These are phyloP conservation scores for Chlorops oryzae DNA, from an alignment of 1,140 invertebrate genomes.

Conservation along the genomic window DNA sequence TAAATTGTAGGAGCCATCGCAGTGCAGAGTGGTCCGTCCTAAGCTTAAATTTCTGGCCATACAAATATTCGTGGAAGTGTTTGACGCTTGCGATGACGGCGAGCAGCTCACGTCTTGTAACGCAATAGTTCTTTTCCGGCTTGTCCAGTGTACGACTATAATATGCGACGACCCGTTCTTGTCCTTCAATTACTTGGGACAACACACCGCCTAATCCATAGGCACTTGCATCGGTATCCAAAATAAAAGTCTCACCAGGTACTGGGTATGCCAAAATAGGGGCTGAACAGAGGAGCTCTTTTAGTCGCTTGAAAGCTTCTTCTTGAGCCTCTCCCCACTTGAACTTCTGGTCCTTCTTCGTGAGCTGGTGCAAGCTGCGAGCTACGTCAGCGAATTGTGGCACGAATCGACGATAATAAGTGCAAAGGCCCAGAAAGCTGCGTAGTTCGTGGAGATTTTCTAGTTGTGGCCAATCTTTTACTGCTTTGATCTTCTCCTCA, in stretches of 20 bases:
- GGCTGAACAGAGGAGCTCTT: background rate
- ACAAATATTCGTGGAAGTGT: constrained; percentile 21
- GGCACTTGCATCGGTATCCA: constrained; percentile 25
- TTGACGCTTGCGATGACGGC: constrained; percentile 21
- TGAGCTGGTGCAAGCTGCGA: too few relatives aligned
- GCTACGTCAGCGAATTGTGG: too few relatives aligned
- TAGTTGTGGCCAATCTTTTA: too few relatives aligned
- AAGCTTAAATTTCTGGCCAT: constrained; percentile 17
- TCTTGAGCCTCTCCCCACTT: too few relatives aligned
- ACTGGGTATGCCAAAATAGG: constrained; percentile 1
- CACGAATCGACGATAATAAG: too few relatives aligned
- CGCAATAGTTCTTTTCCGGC: constrained; percentile 34
- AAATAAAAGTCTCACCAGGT: constrained; percentile 12
- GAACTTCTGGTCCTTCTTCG: too few relatives aligned
- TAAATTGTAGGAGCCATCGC: constrained; percentile 25
- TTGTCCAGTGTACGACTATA: constrained; percentile 31
- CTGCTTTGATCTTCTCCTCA: too few relatives aligned
- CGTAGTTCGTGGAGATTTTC: too few relatives aligned
- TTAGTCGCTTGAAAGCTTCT: too few relatives aligned
- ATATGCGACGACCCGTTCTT: constrained; percentile 27
- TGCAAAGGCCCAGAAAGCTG: background rate
- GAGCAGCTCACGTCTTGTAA: constrained; percentile 22
- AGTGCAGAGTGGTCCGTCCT: constrained; percentile 24
- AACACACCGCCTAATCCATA: constrained; percentile 15
- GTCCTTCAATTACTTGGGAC: constrained; percentile 18